Evolutionary conservation across 1,140 invertebrate species (phyloP), one percentile per base, ranked within the genome.

Genomic region (Kradibia gibbosae): DNA sequence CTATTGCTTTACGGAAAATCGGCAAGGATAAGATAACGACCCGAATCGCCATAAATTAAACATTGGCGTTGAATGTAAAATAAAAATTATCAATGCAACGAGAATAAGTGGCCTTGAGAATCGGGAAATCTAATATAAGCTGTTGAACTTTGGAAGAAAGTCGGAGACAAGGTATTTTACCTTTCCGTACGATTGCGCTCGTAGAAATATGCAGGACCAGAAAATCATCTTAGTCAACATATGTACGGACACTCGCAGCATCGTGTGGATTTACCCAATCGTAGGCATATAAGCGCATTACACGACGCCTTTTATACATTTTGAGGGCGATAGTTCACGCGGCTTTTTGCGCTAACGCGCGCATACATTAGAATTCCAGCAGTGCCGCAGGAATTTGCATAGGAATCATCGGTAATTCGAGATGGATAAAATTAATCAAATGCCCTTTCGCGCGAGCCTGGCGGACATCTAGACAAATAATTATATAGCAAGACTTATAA

Each of bases 181-280:
- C 17, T 39, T n/a, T 22, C 0, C 34, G 34, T 39, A 39, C 34
- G n/a, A n/a, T 22, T 11, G 62, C 60, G 22, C 1, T 34, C 13
- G 60, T 2, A 39, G 17, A 22, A 67, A 67, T 67, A 20, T 22
- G 39, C 34, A 39, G 5, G 34, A 67, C 13, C 34, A 10, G 34
- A 67, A 67, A 67, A 31, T 67, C 62, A 67, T 67, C 62, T 67
- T n/a, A 39, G 62, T 67, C 62, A 39, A 67, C 62, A n/a, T 67
- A 17, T 17, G 25, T 20, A 31, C 31, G 17, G 4, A 22, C 13
- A 36, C 34, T 1, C 62, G 34, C 34, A 67, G 31, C 31, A 1
- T 65, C 13, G 60, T 34, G 60, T 34, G 60, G 2, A 28, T 17
- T 31, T 31, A 10, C 13, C 60, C 3, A 10, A 34, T 11, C 34